phyloP scores from a whole-genome alignment of 2,113 vertebrate genomes.

The Sardina pilchardus region DNA sequence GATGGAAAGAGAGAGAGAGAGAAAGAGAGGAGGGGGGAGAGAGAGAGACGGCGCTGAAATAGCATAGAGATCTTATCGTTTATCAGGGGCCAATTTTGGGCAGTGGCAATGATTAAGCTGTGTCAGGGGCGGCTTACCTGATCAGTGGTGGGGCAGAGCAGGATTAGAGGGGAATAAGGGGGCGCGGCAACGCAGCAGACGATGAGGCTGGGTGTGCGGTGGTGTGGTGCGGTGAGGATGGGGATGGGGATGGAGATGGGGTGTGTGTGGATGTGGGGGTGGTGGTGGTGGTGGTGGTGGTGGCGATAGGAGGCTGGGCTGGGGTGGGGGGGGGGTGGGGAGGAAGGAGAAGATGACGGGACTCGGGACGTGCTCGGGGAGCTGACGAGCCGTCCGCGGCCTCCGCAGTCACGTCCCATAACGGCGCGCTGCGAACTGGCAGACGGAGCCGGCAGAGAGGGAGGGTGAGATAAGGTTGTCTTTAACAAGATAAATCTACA shows the following conservation, averaged over 20 bases:
- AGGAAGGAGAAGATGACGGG: background rate
- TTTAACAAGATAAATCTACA: slow-evolving; percentile 54
- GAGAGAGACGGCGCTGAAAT: slow-evolving; percentile 39
- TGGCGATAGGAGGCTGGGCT: background rate
- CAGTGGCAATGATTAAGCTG: slow-evolving; percentile 47
- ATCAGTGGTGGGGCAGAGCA: slow-evolving; percentile 45
- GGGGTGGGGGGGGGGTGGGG: background rate
- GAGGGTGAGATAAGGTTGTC: slow-evolving; percentile 30
- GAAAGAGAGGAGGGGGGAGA: background rate
- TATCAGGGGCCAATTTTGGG: slow-evolving; percentile 44
- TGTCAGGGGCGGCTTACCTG: slow-evolving; percentile 46
- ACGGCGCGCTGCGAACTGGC: background rate
- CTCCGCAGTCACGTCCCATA: background rate
- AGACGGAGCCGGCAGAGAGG: background rate
- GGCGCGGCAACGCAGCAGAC: slow-evolving; percentile 28
- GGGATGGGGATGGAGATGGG: slow-evolving; percentile 33
- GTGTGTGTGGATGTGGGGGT: too few species aligned
- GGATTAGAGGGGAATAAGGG: slow-evolving; percentile 48
- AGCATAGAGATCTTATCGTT: slow-evolving; percentile 48
- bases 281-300: background rate
- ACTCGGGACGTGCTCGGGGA: background rate
- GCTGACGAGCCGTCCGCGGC: background rate
- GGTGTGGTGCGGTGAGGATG: slow-evolving; percentile 37
- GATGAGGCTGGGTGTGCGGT: slow-evolving; percentile 37
- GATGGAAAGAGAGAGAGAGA: background rate